These are phyloP conservation scores for Campodea augens DNA, from an alignment of 1,140 invertebrate genomes.

Conservation along the genomic window DNA sequence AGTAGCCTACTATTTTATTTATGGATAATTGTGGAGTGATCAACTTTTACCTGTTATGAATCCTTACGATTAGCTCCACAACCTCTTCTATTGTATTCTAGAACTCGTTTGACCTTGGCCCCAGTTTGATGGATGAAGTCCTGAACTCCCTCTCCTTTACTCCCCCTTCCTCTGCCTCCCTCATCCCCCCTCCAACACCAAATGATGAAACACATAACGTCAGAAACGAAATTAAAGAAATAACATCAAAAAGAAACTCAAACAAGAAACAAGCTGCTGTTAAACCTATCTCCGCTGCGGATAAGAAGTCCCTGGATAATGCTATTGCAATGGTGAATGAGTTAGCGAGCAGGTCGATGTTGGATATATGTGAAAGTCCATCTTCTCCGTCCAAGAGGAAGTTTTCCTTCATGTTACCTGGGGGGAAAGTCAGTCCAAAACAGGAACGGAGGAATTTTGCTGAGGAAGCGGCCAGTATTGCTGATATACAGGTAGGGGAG, in stretches of 20 bases:
- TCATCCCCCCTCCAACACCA: constrained; percentile 28
- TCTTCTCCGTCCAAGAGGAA: constrained; percentile 65
- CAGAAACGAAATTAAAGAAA: constrained; percentile 52
- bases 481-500: constrained; percentile 79
- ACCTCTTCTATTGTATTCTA: constrained; percentile 20
- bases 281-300: constrained; percentile 84
- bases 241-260: constrained; percentile 30
- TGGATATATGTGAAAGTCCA: constrained; percentile 49
- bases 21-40: too few species aligned
- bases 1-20: too few species aligned
- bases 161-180: constrained; percentile 2
- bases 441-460: constrained; percentile 63
- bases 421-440: constrained; percentile 34
- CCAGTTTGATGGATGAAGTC: constrained; percentile 84
- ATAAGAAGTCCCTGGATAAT: constrained; percentile 78
- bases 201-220: constrained; percentile 44
- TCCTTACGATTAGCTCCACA: not conserved
- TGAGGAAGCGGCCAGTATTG: constrained; percentile 72
- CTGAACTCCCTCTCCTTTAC: constrained; percentile 46
- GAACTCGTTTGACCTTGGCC: constrained; percentile 72
- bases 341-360: constrained; percentile 70
- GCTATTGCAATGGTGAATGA: constrained; percentile 88
- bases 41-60: not conserved
- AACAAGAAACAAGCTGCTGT: constrained; percentile 49
- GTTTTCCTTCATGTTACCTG: constrained; percentile 61